Base-by-base conservation (phyloP, 2,888 invertebrate genomes). In the Dicranocentrus wangi region DNA sequence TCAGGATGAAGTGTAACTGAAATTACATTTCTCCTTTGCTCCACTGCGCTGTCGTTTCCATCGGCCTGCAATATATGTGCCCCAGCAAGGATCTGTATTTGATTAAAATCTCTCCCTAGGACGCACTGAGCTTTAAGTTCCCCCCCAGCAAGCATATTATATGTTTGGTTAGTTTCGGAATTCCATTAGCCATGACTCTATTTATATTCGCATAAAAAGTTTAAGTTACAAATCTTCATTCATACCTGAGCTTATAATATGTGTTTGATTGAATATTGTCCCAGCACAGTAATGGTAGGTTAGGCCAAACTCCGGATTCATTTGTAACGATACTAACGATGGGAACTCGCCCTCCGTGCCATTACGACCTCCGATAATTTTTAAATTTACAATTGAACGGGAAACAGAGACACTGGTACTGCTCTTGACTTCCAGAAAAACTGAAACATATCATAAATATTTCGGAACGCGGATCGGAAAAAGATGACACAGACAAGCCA, bases 241-340 rank as follows among this genome's bases (percentile, higher is more conserved):
- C 27, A 27, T 42, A 61, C 71, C 71, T 71, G 61, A 23, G 47
- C 27, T 71, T 0, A 51, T 25, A 2, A 79, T 42, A 39, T 51
- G 55, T 8, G 61, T 70, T 19, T 17, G 42, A 51, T 75, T 47
- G 10, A 78, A 25, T 8, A 84, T 69, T 19, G 69, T 78, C 15
- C 81, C 84, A n/a, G 82, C 82, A 53, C 84, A 84, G 21, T 69
- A 82, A 28, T 82, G 82, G 47, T 82, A 82, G 1, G 28, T 28
- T 15, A 25, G 27, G 10, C 82, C 82, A 32, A 72, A 58, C 0
- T 17, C n/a, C 13, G 80, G 73, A 13, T 69, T 77, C 17, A 84
- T 78, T 66, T 84, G 84, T 3, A 84, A 39, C 17, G 84, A 84
- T 19, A 84, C 76, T 68, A 82, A 66, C 42, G 55, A 82, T 19